Evolutionary conservation across 2,797 vertebrate species (phyloP), one percentile per base, ranked within the genome.

Genomic region (Mormyrops boulengeri): DNA sequence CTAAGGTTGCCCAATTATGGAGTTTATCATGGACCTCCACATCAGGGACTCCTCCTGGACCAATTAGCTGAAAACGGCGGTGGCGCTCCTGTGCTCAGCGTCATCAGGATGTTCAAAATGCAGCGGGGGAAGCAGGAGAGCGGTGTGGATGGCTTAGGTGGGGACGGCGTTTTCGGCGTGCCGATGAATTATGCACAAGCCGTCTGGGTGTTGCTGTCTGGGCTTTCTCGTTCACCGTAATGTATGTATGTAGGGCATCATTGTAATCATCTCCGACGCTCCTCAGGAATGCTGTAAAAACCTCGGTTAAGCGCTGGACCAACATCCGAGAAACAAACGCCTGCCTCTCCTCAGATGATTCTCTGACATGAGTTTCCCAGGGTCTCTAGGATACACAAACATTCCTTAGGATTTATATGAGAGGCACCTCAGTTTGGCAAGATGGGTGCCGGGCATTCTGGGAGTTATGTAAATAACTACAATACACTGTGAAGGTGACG

Each of bases 191-290:
- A 26, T 53, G n/a, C 73, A 57, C 88, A 55, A 17, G n/a, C 41
- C 0, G 17, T 49, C 82, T 34, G 19, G 80, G 44, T 47, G 53
- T 5, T 47, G 41, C 8, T 22, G 9, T n/a, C 53, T 47, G 41
- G 47, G 7, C 8, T 44, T 30, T 57, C 41, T 9, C 38, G 62
- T 66, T 22, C 30, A 38, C 82, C 34, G 82, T 89, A 89, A 89
- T 89, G 57, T 89, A 66, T 89, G 89, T 53, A 89, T 89, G 82
- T 89, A 89, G 89, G 89, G 44, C 82, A 69, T 47, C 22, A 6
- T 80, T 41, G 80, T 85, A 85, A 55, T 62, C 53, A 55, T 50
- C 77, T 1, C 2, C 7, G 22, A 26, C 44, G 1, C 44, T 30
- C 19, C 53, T n/a, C 57, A 73, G 30, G 47, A 47, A 6, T 1